Evolutionary conservation across 2,797 vertebrate species (phyloP).

Genomic region (Sphaeramia orbicularis): DNA sequence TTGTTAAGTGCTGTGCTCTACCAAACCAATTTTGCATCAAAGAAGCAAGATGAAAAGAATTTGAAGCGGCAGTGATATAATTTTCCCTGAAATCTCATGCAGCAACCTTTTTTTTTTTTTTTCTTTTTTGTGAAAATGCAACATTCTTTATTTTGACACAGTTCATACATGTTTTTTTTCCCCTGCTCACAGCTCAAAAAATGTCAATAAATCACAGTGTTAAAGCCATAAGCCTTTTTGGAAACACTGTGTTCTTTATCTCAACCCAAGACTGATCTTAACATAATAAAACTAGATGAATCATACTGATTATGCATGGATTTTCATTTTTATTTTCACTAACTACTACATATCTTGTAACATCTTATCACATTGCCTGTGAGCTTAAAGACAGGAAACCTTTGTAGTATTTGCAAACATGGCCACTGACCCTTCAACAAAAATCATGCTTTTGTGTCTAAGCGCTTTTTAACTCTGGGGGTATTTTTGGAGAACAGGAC

Average conservation of each 20-base stretch:
- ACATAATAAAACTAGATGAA: no score
- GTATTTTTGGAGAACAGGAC: no score
- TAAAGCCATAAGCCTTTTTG: conserved; percentile 22
- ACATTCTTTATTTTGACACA: conserved; percentile 29
- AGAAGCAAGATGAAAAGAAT: conserved; percentile 76
- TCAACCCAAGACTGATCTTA: conserved; percentile 1
- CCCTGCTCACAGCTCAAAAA: conserved; percentile 22
- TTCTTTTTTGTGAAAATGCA: conserved; percentile 17
- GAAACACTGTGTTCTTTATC: conserved; percentile 8
- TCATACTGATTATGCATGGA: neutral
- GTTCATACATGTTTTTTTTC: conserved; percentile 38
- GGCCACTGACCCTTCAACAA: neutral
- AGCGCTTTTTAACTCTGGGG: neutral
- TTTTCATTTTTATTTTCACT: conserved; percentile 37
- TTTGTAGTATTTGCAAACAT: neutral
- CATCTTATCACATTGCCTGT: conserved; percentile 2
- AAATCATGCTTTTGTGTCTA: neutral
- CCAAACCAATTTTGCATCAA: conserved; percentile 78
- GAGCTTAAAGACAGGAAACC: conserved; percentile 9
- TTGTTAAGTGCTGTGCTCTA: conserved; percentile 70
- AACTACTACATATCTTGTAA: conserved; percentile 13
- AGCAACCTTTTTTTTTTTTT: conserved; percentile 40
- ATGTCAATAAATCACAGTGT: conserved; percentile 33
- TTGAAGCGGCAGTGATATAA: conserved; percentile 68
- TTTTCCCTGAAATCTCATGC: conserved; percentile 61